Evolutionary conservation across 64 coral and sea anemone genomes (phyloP).

Genomic region (Porites lutea): DNA sequence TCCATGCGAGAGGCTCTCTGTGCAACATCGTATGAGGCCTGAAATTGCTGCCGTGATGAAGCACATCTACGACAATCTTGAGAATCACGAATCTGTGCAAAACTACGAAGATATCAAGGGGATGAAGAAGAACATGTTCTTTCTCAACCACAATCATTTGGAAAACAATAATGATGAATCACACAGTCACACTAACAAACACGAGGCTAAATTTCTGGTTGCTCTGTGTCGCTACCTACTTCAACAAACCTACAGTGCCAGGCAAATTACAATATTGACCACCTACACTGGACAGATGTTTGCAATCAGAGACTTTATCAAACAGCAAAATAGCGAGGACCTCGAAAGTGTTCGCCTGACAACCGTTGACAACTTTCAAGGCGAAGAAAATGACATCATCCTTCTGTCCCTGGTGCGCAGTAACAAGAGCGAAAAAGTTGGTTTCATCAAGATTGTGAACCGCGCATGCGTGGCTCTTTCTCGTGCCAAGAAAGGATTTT

Average conservation of each 20-base stretch:
- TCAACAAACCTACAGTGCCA: constrained; percentile 78
- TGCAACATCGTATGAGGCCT: constrained; percentile 97
- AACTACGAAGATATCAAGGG: constrained; percentile 80
- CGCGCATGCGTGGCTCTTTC: constrained; percentile 86
- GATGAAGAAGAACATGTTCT: constrained; percentile 86
- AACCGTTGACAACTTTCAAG: constrained; percentile 95
- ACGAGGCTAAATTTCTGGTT: constrained; percentile 85
- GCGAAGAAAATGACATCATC: constrained; percentile 88
- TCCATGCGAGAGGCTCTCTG: constrained; percentile 54
- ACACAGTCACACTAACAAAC: constrained; percentile 74
- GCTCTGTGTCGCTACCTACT: constrained; percentile 76
- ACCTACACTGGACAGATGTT: constrained; percentile 90
- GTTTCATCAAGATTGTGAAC: constrained; percentile 75
- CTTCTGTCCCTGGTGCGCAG: constrained; percentile 87
- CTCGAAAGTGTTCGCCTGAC: constrained; percentile 52
- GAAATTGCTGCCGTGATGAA: constrained; percentile 77
- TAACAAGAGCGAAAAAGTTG: constrained; percentile 70
- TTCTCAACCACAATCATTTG: constrained; percentile 69
- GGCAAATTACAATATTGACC: constrained; percentile 83
- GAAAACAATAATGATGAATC: constrained; percentile 71
- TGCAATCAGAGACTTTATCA: constrained; percentile 60
- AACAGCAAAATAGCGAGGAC: constrained; percentile 10
- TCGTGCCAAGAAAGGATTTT: constrained; percentile 82
- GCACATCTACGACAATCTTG: constrained; percentile 85
- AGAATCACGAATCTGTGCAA: constrained; percentile 65